Evolutionary conservation across 2,113 vertebrate species (phyloP).

Genomic region (Lepus timidus): DNA sequence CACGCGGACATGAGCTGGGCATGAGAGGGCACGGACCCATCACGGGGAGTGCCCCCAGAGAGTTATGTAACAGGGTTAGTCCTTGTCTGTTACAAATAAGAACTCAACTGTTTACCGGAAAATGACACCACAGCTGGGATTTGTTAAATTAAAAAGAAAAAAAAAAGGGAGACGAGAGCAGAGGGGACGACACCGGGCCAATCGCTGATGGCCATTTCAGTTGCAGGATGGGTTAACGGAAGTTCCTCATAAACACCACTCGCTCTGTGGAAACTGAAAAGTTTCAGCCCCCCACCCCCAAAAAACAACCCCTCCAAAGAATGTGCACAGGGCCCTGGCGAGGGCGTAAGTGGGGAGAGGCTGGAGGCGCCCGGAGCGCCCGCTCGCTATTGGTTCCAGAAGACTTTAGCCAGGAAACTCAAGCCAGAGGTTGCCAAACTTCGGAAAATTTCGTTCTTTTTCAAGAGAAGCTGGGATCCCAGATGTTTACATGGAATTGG

Average conservation of each 20-base stretch:
- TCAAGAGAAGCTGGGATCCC: constrained; percentile 55
- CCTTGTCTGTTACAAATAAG: constrained; percentile 1
- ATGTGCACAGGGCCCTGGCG: neutral
- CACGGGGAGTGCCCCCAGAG: no score
- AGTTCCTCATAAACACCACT: neutral
- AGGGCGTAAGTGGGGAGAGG: neutral
- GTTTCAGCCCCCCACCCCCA: neutral
- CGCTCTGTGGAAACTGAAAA: neutral
- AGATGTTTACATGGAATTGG: constrained; percentile 75
- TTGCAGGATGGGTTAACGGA: neutral
- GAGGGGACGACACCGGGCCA: no score
- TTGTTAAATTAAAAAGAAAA: constrained; percentile 36
- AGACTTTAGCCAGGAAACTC: constrained; percentile 58
- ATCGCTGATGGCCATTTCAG: neutral
- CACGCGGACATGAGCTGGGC: neutral
- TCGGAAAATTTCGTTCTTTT: constrained; percentile 5
- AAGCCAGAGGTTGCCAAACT: constrained; percentile 67
- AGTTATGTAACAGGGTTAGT: neutral
- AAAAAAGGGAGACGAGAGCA: neutral
- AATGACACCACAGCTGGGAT: neutral
- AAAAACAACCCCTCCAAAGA: constrained; percentile 42
- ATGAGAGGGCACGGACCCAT: neutral
- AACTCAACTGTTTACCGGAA: constrained; percentile 36
- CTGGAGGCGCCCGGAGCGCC: no score
- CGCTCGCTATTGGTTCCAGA: constrained; percentile 61